A percentile compares a stretch with the other conserved stretches of the same genome.
These are phyloP conservation scores for Argyrosomus japonicus DNA, from an alignment of 2,113 vertebrate genomes.

Conservation along the genomic window DNA sequence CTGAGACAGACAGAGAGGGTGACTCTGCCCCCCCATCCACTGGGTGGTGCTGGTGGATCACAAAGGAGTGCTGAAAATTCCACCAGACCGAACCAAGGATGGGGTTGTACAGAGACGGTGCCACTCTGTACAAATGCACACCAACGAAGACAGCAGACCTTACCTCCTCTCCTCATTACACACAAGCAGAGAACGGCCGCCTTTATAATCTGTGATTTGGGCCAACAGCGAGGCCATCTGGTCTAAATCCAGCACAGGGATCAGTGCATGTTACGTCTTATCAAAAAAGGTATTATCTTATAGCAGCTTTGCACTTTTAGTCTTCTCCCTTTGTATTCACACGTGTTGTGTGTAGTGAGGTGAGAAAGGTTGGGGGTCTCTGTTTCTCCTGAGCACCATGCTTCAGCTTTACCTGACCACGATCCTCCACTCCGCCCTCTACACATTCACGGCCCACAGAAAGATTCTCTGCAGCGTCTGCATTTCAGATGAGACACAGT, in stretches of 20 bases:
- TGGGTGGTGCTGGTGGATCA: constrained; percentile 82
- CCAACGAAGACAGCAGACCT: constrained; percentile 82
- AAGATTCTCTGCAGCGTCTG: constrained; percentile 99
- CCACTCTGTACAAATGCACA: constrained; percentile 97
- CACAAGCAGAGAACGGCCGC: constrained; percentile 57
- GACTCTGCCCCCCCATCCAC: constrained; percentile 96
- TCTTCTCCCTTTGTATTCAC: neutral
- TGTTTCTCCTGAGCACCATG: constrained; percentile 90
- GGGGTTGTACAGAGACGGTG: constrained; percentile 99
- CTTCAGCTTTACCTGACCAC: constrained; percentile 97
- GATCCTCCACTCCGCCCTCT: constrained; percentile 96
- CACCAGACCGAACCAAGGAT: constrained; percentile 87
- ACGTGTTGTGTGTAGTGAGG: constrained; percentile 77
- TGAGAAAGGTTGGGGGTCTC: constrained; percentile 59
- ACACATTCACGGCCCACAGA: constrained; percentile 96
- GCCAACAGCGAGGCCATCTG: neutral
- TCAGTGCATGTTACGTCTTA: neutral
- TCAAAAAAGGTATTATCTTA: neutral
- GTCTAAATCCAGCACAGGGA: neutral
- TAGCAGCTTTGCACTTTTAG: neutral
- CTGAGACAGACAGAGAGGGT: constrained; percentile 98
- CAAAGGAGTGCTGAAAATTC: constrained; percentile 40
- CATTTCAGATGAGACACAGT: constrained; percentile 92
- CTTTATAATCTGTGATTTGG: neutral
- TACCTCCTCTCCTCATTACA: constrained; percentile 71